Percentiles rank a stretch among this genome's conserved stretches.
Evolutionary conservation across 2,797 vertebrate genomes (phyloP).

Genomic region (Sebastes glaucus): DNA sequence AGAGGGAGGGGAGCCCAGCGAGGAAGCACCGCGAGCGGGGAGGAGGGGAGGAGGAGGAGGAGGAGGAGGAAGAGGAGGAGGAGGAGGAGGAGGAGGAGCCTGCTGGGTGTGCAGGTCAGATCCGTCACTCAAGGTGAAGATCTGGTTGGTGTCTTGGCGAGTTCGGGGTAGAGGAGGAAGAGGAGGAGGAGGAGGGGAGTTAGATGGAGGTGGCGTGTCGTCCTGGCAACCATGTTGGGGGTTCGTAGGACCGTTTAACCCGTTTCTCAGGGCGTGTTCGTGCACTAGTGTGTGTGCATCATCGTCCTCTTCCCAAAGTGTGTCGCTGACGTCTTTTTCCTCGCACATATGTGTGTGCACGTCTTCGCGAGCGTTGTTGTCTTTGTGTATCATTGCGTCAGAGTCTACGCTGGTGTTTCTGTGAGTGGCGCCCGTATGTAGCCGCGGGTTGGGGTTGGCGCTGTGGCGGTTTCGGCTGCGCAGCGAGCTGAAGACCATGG

Average conservation of each 20-base stretch:
- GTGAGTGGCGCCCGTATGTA: slow-evolving; percentile 26
- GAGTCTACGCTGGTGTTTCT: background rate
- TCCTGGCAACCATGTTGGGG: background rate
- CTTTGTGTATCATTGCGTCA: background rate
- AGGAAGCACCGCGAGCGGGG: slow-evolving; percentile 47
- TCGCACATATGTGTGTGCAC: background rate
- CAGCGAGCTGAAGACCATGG: slow-evolving; percentile 95
- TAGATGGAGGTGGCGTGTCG: fast-evolving
- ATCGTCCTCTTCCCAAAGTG: background rate
- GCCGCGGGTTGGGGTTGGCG: slow-evolving; percentile 93
- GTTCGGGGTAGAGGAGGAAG: slow-evolving; percentile 59
- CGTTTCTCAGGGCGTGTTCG: slow-evolving; percentile 59
- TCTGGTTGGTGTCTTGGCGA: slow-evolving; percentile 53
- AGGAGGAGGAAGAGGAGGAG: too few relatives aligned
- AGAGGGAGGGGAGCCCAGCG: slow-evolving; percentile 43
- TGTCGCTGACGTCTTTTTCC: background rate
- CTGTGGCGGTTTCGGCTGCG: slow-evolving; percentile 95
- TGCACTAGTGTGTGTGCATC: slow-evolving; percentile 77
- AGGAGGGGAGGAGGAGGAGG: background rate
- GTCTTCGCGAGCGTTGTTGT: background rate
- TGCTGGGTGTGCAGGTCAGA: background rate
- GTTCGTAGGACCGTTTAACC: background rate
- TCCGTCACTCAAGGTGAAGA: background rate
- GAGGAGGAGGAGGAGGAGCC: background rate
- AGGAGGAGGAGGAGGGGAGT: background rate